Evolutionary conservation across 2,797 vertebrate species (phyloP).

Genomic region (Macroramphosus scolopax): DNA sequence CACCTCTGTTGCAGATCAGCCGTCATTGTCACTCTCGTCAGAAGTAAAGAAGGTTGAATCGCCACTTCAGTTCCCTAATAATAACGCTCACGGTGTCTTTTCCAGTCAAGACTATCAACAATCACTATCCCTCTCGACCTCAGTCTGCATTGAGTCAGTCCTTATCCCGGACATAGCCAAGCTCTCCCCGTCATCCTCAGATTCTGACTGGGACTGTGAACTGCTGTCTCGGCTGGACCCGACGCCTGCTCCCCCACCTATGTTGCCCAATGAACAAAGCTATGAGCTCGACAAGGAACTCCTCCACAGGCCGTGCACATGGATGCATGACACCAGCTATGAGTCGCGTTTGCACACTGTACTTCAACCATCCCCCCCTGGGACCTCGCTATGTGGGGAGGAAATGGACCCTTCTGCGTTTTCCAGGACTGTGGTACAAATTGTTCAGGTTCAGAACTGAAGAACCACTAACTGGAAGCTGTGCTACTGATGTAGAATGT

Average conservation of each 20-base stretch:
- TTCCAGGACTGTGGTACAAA: conserved; percentile 55
- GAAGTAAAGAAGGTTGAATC: conserved; percentile 11
- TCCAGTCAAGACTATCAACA: conserved; percentile 41
- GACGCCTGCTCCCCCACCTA: neutral
- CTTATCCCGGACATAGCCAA: conserved; percentile 43
- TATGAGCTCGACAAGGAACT: conserved; percentile 56
- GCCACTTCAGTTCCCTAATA: neutral
- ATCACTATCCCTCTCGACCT: conserved; percentile 52
- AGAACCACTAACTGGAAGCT: neutral
- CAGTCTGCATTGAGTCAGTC: conserved; percentile 64
- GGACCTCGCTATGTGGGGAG: conserved; percentile 34
- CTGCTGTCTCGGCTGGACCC: conserved; percentile 57
- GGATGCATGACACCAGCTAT: conserved; percentile 65
- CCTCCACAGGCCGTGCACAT: conserved; percentile 68
- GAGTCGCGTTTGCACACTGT: conserved; percentile 68
- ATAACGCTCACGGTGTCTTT: conserved; percentile 4
- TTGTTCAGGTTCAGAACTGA: conserved; percentile 70
- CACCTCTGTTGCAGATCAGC: neutral
- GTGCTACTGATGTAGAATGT: no score
- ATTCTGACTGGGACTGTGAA: conserved; percentile 72
- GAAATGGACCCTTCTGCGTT: conserved; percentile 44
- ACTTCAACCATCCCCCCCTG: conserved; percentile 42
- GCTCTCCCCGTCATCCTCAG: conserved; percentile 55
- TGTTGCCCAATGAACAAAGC: neutral
- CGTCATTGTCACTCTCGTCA: conserved; percentile 15